Evolutionary conservation across 2,113 vertebrate species (phyloP).

Genomic region (Syngnathoides biaculeatus): DNA sequence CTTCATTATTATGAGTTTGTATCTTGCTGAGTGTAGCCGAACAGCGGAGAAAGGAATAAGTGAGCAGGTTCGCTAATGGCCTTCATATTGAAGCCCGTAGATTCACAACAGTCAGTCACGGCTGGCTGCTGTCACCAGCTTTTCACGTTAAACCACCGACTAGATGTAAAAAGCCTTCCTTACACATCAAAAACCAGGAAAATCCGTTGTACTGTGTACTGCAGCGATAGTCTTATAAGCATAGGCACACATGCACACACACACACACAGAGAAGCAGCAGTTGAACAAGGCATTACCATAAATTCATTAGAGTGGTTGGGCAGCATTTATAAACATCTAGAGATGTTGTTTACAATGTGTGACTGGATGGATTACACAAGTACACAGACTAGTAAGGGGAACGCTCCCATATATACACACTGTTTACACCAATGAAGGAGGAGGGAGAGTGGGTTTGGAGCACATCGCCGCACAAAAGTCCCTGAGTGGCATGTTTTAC

Average conservation of each 20-base stretch:
- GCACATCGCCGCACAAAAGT: conserved; percentile 38
- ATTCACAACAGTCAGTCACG: conserved; percentile 36
- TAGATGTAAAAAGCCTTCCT: conserved; percentile 21
- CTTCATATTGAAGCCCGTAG: conserved; percentile 29
- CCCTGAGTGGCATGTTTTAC: conserved; percentile 68
- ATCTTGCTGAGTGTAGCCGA: conserved; percentile 33
- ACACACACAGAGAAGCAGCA: conserved; percentile 47
- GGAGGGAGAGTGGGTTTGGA: conserved; percentile 19
- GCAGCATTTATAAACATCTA: conserved; percentile 77
- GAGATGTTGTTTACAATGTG: conserved; percentile 78
- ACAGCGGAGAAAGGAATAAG: conserved; percentile 35
- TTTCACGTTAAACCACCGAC: conserved; percentile 49
- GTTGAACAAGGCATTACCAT: conserved; percentile 73
- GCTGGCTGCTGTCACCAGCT: conserved; percentile 37
- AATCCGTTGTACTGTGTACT: conserved; percentile 12
- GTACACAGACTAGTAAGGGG: conserved; percentile 71
- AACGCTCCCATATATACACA: conserved; percentile 62
- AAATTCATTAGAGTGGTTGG: conserved; percentile 78
- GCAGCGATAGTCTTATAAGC: conserved; percentile 19
- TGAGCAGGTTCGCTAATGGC: conserved; percentile 41
- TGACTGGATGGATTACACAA: conserved; percentile 79
- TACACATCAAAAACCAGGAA: conserved; percentile 38
- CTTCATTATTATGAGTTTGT: conserved; percentile 38
- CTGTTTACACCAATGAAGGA: conserved; percentile 64
- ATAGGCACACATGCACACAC: conserved; percentile 9